phyloP scores from a whole-genome alignment of 2,888 invertebrate genomes.

The Cenopis cana region DNA sequence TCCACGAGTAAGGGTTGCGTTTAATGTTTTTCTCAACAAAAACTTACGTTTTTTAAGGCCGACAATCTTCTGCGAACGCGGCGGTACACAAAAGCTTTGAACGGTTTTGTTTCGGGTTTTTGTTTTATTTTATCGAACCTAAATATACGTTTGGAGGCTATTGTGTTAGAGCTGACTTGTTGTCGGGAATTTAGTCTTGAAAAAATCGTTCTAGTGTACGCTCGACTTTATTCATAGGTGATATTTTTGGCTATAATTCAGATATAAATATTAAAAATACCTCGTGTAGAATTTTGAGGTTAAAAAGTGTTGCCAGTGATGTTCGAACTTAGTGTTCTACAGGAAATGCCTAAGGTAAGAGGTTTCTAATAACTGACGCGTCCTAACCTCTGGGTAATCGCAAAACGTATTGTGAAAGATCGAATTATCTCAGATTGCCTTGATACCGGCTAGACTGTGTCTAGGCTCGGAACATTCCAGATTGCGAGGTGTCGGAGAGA shows the following conservation, averaged over 20 bases:
- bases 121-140: constrained; percentile 80
- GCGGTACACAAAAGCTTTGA: constrained; percentile 71
- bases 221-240: constrained; percentile 61
- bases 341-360: constrained; percentile 32
- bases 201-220: constrained; percentile 78
- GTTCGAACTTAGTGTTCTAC: constrained; percentile 5
- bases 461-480: constrained; percentile 26
- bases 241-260: constrained; percentile 16
- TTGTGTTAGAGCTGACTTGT: constrained; percentile 74
- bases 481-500: constrained; percentile 3
- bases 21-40: constrained; percentile 64
- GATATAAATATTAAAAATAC: not conserved
- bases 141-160: constrained; percentile 81
- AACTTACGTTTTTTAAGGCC: constrained; percentile 62
- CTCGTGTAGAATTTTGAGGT: constrained; percentile 10
- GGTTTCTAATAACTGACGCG: constrained; percentile 30
- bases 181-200: constrained; percentile 78
- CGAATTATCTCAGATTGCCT: constrained; percentile 41
- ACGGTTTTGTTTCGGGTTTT: constrained; percentile 75
- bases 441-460: constrained; percentile 20
- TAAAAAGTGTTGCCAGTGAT: constrained; percentile 24
- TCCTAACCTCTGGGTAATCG: constrained; percentile 21
- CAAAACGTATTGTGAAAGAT: constrained; percentile 20
- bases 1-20: constrained; percentile 74
- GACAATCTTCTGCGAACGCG: constrained; percentile 79